phyloP scores from a whole-genome alignment of 2,797 vertebrate species.

The Bothrops alternatus region DNA sequence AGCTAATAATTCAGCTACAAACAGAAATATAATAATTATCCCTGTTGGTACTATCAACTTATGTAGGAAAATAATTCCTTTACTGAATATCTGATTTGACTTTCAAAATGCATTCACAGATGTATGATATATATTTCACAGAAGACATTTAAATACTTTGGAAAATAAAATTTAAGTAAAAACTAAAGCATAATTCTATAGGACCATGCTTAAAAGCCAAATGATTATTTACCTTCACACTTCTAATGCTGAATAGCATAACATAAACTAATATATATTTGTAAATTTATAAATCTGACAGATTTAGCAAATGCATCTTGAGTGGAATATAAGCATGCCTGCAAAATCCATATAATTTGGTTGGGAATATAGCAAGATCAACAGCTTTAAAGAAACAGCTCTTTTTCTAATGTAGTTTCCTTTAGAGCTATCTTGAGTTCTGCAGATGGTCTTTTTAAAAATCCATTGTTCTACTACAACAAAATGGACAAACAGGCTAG shows the following conservation, averaged over 20 bases:
- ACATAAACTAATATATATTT: neutral
- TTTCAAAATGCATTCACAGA: neutral
- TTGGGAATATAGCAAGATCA: neutral
- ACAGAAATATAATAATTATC: neutral
- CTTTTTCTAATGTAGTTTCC: neutral
- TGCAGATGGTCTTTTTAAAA: neutral
- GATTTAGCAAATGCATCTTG: neutral
- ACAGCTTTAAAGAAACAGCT: neutral
- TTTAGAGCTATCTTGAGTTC: neutral
- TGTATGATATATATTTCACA: neutral
- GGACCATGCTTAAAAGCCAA: neutral
- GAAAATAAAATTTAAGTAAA: neutral
- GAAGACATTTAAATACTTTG: neutral
- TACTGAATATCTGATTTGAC: neutral
- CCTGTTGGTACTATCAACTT: neutral
- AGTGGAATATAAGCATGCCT: neutral
- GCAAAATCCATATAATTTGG: neutral
- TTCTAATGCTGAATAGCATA: neutral
- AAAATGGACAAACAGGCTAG: accelerated
- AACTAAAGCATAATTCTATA: neutral
- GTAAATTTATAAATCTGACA: neutral
- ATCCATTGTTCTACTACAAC: neutral
- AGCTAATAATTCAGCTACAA: neutral
- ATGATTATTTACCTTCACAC: neutral
- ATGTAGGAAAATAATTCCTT: neutral